A percentile compares a stretch with the other conserved stretches of the same genome.
Evolutionary conservation across 2,888 invertebrate genomes (phyloP).

Genomic region (Pseudococcus jackbeardsleyi): DNA sequence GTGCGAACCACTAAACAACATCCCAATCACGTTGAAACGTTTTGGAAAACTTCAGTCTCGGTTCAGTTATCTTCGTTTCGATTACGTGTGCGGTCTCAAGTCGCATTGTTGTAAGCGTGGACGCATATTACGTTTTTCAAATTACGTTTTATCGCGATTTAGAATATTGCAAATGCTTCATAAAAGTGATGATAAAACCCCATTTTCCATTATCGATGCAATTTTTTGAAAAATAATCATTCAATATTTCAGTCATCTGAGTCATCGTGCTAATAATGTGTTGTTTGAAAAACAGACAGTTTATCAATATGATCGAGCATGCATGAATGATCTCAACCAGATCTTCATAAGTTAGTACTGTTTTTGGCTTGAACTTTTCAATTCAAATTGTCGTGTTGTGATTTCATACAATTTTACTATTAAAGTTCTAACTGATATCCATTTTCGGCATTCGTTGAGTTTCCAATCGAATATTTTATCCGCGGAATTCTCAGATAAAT

Average conservation of each 20-base stretch:
- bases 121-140: neutral
- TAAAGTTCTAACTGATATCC: no score
- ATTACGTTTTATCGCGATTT: neutral
- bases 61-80: neutral
- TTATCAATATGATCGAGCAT: no score
- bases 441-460: neutral
- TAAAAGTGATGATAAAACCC: neutral
- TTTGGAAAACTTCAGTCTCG: neutral
- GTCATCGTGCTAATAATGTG: no score
- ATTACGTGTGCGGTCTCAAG: neutral
- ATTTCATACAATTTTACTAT: neutral
- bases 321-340: no score
- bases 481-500: neutral
- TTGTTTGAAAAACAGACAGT: no score
- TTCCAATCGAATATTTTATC: neutral
- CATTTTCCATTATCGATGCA: no score
- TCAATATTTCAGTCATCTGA: no score
- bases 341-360: no score
- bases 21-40: conserved; percentile 33
- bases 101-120: neutral
- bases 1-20: neutral
- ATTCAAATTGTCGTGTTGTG: no score
- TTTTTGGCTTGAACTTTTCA: no score
- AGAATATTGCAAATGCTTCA: neutral
- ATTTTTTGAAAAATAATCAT: no score